phyloP scores from a whole-genome alignment of 2,888 invertebrate species.

The Caenorhabditis plicata region DNA sequence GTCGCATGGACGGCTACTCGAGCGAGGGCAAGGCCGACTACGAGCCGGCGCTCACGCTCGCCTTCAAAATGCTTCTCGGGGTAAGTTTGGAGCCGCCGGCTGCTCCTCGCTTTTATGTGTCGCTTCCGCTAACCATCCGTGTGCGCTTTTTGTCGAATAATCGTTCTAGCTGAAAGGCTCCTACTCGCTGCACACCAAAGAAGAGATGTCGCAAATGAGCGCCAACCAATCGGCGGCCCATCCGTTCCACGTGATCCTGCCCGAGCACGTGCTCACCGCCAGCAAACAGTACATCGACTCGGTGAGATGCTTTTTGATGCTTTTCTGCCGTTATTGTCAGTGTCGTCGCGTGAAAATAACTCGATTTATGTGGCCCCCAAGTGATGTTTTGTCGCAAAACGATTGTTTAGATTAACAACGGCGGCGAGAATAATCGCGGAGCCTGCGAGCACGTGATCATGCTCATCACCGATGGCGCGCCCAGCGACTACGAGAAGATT shows the following conservation, averaged over 20 bases:
- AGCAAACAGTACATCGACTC: constrained; percentile 48
- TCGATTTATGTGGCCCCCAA: not conserved
- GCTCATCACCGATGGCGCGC: constrained; percentile 97
- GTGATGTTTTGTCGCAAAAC: not conserved
- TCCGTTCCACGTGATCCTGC: constrained; percentile 20
- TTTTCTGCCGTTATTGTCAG: not conserved
- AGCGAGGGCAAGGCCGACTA: constrained; percentile 83
- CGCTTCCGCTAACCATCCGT: not conserved
- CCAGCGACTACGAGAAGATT: constrained; percentile 87
- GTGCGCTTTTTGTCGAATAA: constrained; percentile 1
- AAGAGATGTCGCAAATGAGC: constrained; percentile 25
- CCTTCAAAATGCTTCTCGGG: constrained; percentile 78
- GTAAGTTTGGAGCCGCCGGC: constrained; percentile 69
- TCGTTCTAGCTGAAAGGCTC: constrained; percentile 26
- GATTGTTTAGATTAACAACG: constrained; percentile 23
- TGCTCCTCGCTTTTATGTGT: not conserved
- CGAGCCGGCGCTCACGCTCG: constrained; percentile 78
- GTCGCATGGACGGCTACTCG: constrained; percentile 72
- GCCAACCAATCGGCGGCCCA: constrained; percentile 9
- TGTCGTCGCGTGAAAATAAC: not conserved
- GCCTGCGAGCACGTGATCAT: constrained; percentile 94
- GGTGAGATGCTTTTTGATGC: constrained; percentile 32
- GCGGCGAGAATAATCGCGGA: constrained; percentile 19
- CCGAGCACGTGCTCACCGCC: constrained; percentile 49
- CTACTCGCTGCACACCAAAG: constrained; percentile 25